phyloP scores from a whole-genome alignment of 1,140 invertebrate species.

The Rhynchophorus ferrugineus region DNA sequence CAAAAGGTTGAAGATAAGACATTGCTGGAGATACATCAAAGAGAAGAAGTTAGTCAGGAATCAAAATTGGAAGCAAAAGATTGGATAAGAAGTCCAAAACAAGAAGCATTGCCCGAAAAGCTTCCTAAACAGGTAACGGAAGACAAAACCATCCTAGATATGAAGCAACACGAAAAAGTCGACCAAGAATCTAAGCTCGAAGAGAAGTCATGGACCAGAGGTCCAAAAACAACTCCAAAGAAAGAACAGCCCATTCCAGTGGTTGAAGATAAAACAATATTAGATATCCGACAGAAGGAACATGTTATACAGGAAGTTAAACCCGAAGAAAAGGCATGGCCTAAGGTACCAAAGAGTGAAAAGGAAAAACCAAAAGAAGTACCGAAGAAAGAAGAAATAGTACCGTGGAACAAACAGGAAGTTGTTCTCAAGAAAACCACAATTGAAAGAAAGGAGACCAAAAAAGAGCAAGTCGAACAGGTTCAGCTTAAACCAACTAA shows the following conservation, averaged over 20 bases:
- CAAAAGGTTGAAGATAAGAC: conserved; percentile 40
- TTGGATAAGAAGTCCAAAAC: too few relatives aligned
- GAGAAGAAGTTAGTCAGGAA: conserved; percentile 26
- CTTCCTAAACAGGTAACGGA: not conserved
- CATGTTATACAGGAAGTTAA: conserved; percentile 17
- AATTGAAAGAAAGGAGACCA: too few relatives aligned
- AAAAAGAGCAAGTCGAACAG: too few relatives aligned
- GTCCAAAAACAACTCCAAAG: conserved; percentile 1
- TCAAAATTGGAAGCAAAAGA: too few relatives aligned
- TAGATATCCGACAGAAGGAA: conserved; percentile 31
- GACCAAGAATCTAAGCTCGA: not conserved
- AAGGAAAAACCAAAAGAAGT: too few relatives aligned
- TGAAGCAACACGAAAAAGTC: not conserved
- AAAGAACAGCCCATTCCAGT: conserved; percentile 3
- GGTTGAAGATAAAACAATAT: conserved; percentile 11
- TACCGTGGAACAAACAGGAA: too few relatives aligned
- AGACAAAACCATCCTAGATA: not conserved
- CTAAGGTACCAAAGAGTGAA: not conserved
- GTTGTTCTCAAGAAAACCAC: too few relatives aligned
- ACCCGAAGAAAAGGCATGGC: conserved; percentile 31
- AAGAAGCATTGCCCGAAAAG: too few relatives aligned
- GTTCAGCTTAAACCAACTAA: conserved; percentile 9
- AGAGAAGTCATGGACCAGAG: not conserved
- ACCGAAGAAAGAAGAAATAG: too few relatives aligned
- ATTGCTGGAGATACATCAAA: conserved; percentile 19